Base-by-base conservation (phyloP, 2,888 invertebrate species). In the Girardia tigrina region DNA sequence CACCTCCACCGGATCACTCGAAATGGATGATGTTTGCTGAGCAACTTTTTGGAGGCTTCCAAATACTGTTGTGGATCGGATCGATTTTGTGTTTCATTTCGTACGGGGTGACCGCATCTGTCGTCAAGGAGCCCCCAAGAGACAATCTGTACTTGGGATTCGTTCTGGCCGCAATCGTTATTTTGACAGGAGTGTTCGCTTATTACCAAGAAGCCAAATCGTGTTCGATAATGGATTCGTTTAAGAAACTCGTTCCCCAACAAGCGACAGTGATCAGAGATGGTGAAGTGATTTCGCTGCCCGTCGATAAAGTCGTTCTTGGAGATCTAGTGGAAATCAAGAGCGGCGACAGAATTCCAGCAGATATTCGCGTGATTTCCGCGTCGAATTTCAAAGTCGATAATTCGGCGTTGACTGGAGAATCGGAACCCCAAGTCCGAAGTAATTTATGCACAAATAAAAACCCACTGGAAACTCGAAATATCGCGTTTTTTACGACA, bases 251-350 rank as follows among this genome's bases (percentile, higher is more conserved):
- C 91, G 92, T 93, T 82, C 94, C 94, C 76, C 88, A 86, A 83
- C 20, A 20, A 23, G 77, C 74, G 6, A 91, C 91, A 87, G 92
- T 93, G 80, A 89, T 82, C 28, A 81, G 85, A 75, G 85, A 85
- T 78, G 86, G 86, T 4, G 83, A 86, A 78, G 86, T 86, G 79
- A 78, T 82, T 76, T 85, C 85, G 76, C 80, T 88, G 28, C 82
- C 83, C 73, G 86, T 86, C 42, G 86, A 87, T 79, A 94, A 95
- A 83, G 87, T 98, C 80, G 94, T 94, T 77, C 88, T 95, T 80
- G 97, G 98, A 79, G 98, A 98, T 86, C 90, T 98, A 80, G 93
- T 97, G 82, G 95, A 97, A 85, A 94, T 98, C 78, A 97, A 97
- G 87, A 95, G 95, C 85, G 97, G 97, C 82, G 98, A 98, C 86